These are phyloP conservation scores for Lithophane leautieri DNA, from an alignment of 2,888 invertebrate genomes.

Conservation along the genomic window DNA sequence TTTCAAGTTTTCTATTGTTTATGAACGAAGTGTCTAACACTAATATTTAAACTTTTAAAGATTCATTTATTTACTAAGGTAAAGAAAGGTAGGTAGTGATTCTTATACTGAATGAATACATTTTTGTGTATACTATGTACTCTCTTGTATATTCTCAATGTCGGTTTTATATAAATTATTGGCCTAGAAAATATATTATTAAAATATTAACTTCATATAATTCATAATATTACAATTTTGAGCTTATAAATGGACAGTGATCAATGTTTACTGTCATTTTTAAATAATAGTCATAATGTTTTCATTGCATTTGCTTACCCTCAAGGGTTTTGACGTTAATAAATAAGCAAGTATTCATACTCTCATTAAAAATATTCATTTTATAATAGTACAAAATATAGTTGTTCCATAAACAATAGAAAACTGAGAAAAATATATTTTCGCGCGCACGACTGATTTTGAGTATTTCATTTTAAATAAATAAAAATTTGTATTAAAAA, in stretches of 20 bases:
- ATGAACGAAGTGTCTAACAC: slow-evolving; percentile 30
- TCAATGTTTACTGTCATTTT: slow-evolving; percentile 31
- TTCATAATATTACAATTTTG: slow-evolving; percentile 36
- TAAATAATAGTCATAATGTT: slow-evolving; percentile 25
- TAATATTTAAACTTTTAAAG: slow-evolving; percentile 11
- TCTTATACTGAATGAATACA: slow-evolving; percentile 18
- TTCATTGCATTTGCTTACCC: slow-evolving; percentile 40
- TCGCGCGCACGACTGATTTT: slow-evolving; percentile 80
- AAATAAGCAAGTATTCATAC: slow-evolving; percentile 31
- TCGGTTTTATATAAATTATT: slow-evolving; percentile 23
- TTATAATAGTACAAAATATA: slow-evolving; percentile 60
- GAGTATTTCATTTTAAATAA: slow-evolving; percentile 71
- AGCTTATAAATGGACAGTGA: slow-evolving; percentile 47
- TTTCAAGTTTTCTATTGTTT: slow-evolving; percentile 67
- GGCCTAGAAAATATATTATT: slow-evolving; percentile 35
- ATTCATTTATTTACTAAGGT: slow-evolving; percentile 20
- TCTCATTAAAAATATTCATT: slow-evolving; percentile 14
- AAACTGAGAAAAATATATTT: slow-evolving; percentile 64
- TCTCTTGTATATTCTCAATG: slow-evolving; percentile 26
- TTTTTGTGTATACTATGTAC: slow-evolving; percentile 38
- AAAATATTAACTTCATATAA: slow-evolving; percentile 17
- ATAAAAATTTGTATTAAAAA: slow-evolving; percentile 55
- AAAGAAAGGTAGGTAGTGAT: slow-evolving; percentile 23
- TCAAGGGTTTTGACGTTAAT: slow-evolving; percentile 17
- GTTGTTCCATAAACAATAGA: slow-evolving; percentile 64